phyloP scores from a whole-genome alignment of 2,888 invertebrate species.

The Oxyteleia sp. region DNA sequence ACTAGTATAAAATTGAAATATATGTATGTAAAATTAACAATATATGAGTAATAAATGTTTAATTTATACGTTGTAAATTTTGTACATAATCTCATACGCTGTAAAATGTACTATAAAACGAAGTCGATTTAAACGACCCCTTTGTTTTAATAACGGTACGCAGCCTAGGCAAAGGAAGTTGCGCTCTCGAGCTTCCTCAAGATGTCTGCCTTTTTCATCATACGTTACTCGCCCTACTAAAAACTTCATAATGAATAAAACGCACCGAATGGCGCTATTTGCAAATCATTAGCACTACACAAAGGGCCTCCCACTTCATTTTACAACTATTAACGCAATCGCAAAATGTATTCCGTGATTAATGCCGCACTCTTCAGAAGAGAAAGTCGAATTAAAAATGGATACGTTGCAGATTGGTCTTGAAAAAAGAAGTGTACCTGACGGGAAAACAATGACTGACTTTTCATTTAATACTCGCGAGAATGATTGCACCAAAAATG shows the following conservation, averaged over 20 bases:
- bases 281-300: conserved; percentile 85
- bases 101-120: no score
- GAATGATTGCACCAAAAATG: neutral
- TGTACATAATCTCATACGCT: no score
- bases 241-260: conserved; percentile 83
- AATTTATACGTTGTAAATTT: no score
- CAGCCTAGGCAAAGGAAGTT: conserved; percentile 12
- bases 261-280: conserved; percentile 83
- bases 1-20: no score
- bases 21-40: no score
- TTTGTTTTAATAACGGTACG: conserved; percentile 11
- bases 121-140: neutral
- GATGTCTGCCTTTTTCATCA: conserved; percentile 81
- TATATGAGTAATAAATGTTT: no score
- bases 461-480: neutral
- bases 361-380: conserved; percentile 1
- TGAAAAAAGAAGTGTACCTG: neutral
- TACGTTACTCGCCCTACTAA: conserved; percentile 76
- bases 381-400: neutral
- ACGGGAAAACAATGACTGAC: neutral
- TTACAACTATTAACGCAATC: conserved; percentile 71
- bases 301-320: conserved; percentile 46
- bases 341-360: conserved; percentile 71
- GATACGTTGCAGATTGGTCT: neutral
- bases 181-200: conserved; percentile 73